Evolutionary conservation across 2,797 vertebrate species (phyloP).

Genomic region (Pseudomugil tenellus): DNA sequence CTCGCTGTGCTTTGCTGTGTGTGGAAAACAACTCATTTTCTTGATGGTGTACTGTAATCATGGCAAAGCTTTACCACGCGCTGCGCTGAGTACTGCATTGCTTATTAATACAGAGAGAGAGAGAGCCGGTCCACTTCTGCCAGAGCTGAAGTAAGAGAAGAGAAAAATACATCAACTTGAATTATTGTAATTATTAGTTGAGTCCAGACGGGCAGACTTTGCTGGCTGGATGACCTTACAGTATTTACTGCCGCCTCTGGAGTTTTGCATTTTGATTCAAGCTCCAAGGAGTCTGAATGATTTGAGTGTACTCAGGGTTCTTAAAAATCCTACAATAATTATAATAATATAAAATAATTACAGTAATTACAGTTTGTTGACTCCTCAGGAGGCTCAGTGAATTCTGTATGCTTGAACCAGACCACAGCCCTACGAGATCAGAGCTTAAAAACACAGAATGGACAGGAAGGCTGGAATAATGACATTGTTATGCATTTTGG

Average conservation of each 20-base stretch:
- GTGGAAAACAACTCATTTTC: slow-evolving; percentile 86
- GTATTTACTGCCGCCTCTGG: slow-evolving; percentile 13
- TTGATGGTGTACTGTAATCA: slow-evolving; percentile 87
- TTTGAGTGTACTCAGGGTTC: slow-evolving; percentile 38
- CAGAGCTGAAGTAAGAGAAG: slow-evolving; percentile 58
- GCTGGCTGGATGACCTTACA: slow-evolving; percentile 34
- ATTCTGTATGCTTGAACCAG: slow-evolving; percentile 12
- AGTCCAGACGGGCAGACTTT: slow-evolving; percentile 41
- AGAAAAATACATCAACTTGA: slow-evolving; percentile 43
- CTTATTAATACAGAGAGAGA: slow-evolving; percentile 79
- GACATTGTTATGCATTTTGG: neutral
- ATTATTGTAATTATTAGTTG: slow-evolving; percentile 69
- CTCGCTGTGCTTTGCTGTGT: slow-evolving; percentile 73
- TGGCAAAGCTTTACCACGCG: slow-evolving; percentile 81
- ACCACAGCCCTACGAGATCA: neutral
- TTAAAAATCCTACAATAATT: slow-evolving; percentile 39
- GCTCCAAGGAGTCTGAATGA: slow-evolving; percentile 21
- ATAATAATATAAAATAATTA: slow-evolving; percentile 58
- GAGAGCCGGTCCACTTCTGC: slow-evolving; percentile 66
- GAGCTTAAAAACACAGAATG: neutral
- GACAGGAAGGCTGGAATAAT: neutral
- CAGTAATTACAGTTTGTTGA: slow-evolving; percentile 34
- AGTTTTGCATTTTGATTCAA: slow-evolving; percentile 23
- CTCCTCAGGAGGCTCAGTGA: slow-evolving; percentile 8
- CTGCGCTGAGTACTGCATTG: slow-evolving; percentile 78